phyloP scores from a whole-genome alignment of 2,888 invertebrate species.

The Coenonympha glycerion region DNA sequence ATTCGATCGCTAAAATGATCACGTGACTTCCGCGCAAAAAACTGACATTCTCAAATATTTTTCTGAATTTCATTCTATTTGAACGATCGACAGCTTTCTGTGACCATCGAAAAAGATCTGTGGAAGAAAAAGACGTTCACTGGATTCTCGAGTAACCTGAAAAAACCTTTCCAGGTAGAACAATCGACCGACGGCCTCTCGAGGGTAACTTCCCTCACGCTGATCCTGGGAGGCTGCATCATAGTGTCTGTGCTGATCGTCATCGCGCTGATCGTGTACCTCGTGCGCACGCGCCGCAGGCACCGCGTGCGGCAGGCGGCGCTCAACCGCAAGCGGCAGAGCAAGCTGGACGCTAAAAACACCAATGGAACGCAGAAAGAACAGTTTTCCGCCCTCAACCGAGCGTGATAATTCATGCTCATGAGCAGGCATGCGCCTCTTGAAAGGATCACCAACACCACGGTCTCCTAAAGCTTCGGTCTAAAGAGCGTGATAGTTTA shows the following conservation, averaged over 20 bases:
- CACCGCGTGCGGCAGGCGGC: conserved; percentile 50
- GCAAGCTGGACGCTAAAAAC: conserved; percentile 44
- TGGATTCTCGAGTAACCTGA: no score
- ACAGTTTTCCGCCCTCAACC: conserved; percentile 55
- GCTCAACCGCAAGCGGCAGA: conserved; percentile 56
- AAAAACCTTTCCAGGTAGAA: conserved; percentile 48
- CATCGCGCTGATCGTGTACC: conserved; percentile 52
- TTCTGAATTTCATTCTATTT: no score
- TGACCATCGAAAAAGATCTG: no score
- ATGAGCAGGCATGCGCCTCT: no score
- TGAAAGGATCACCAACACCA: no score
- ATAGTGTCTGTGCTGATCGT: conserved; percentile 49
- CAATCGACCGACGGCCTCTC: conserved; percentile 40
- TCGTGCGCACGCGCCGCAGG: conserved; percentile 50
- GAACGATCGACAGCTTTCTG: no score
- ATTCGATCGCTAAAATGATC: no score
- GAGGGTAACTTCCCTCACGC: conserved; percentile 42
- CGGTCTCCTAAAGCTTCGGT: no score
- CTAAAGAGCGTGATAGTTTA: no score
- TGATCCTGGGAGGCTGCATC: conserved; percentile 52
- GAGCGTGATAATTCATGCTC: conserved; percentile 38
- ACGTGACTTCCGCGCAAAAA: no score
- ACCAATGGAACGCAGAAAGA: conserved; percentile 51
- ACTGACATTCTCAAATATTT: no score
- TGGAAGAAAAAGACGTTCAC: no score